Base-by-base conservation (phyloP, 2,797 vertebrate species). In the Lagocephalus sceleratus region DNA sequence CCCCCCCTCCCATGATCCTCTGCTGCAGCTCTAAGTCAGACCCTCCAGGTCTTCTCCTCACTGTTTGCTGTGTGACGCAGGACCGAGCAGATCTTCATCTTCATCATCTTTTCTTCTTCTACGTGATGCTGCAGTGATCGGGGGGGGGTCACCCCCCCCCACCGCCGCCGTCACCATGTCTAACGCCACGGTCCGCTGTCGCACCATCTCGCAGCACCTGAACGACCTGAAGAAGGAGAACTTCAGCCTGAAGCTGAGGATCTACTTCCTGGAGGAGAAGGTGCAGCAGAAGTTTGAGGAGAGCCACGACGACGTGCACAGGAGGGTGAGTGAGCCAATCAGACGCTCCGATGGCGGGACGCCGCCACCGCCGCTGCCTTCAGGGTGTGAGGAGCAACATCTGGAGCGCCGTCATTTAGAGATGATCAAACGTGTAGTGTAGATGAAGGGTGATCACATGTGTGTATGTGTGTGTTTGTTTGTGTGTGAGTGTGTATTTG, bases 141-240 rank as follows among this genome's bases (percentile, higher is more conserved):
- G 56, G 64, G 75, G 75, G 58, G 66, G 23, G 54, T 17, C 0
- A 29, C 25, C 59, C 58, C 71, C 77, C 72, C 66, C 12, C 41
- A 52, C 23, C 23, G 1, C 20, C 43, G 0, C 51, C 35, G 22
- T 10, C 21, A 77, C 81, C 91, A 96, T 96, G 94, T 93, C 93
- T 96, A 93, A 97, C 75, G 51, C 76, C 57, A 73, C 56, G 72
- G 94, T 94, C 84, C 93, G 87, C 67, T 98, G 92, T 80, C 95
- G 95, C 83, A 97, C 95, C 58, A 89, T 98, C 78, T 95, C 94
- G 50, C 96, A 99, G 94, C 95, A 98, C 87, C 95, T 98, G 81
- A 95, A 95, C 60, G 96, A 98, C 91, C 90, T 99, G 86, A 99
- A 98, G 90, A 99, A 98, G 84, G 96, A 99, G 90, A 99, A 98